These are phyloP conservation scores for Orthosia cruda DNA, from an alignment of 2,888 invertebrate genomes.

Conservation along the genomic window DNA sequence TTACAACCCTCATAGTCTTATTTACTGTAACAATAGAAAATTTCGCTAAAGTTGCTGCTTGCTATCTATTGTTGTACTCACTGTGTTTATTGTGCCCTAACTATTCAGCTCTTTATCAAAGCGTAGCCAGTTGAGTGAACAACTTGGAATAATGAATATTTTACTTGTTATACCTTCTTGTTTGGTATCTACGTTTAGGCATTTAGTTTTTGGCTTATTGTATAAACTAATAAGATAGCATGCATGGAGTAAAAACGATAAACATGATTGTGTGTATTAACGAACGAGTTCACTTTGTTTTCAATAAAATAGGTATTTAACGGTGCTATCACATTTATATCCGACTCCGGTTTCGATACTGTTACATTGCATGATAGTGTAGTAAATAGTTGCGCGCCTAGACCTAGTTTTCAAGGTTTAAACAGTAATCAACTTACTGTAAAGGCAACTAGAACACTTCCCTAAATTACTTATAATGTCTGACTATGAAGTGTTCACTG, in stretches of 20 bases:
- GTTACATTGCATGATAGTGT: constrained; percentile 67
- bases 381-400: constrained; percentile 71
- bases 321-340: constrained; percentile 48
- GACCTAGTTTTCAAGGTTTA: constrained; percentile 75
- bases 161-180: constrained; percentile 10
- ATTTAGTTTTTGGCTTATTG: constrained; percentile 6
- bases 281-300: constrained; percentile 46
- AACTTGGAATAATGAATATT: constrained; percentile 16
- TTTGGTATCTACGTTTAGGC: constrained; percentile 1
- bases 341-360: constrained; percentile 58
- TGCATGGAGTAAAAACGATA: constrained; percentile 14
- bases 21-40: constrained; percentile 89
- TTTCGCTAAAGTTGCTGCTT: constrained; percentile 52
- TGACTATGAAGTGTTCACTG: constrained; percentile 9
- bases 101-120: constrained; percentile 16
- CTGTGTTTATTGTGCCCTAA: constrained; percentile 32
- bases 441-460: constrained; percentile 56
- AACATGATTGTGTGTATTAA: constrained; percentile 29
- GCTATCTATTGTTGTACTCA: constrained; percentile 45
- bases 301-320: constrained; percentile 46
- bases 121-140: constrained; percentile 23
- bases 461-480: constrained; percentile 46
- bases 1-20: constrained; percentile 91
- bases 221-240: neutral
- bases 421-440: constrained; percentile 50